phyloP scores from a whole-genome alignment of 2,113 vertebrate species.

The Cranoglanis bouderius region DNA sequence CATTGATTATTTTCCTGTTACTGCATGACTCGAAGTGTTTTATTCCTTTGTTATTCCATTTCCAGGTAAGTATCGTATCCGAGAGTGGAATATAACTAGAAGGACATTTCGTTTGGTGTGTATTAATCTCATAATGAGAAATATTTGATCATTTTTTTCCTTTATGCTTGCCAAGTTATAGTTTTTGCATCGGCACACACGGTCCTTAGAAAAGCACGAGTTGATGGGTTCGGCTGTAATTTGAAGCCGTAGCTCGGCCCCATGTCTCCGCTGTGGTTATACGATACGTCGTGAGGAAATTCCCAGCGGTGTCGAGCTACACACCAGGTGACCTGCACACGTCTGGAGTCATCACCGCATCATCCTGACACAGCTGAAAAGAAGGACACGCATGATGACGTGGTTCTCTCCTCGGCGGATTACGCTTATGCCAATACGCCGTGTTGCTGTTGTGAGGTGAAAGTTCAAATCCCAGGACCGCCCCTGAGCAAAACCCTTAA shows the following conservation, averaged over 20 bases:
- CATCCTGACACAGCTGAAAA: constrained; percentile 35
- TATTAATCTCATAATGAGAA: not conserved
- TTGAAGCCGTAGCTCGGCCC: not conserved
- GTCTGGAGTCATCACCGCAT: constrained; percentile 5
- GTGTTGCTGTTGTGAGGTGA: not conserved
- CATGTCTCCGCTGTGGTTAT: constrained; percentile 14
- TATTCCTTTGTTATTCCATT: not conserved
- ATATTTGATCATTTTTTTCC: too few relatives aligned
- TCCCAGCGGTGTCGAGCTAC: constrained; percentile 40
- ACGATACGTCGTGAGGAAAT: constrained; percentile 22
- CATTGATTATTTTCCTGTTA: not conserved
- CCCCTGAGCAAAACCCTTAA: not conserved
- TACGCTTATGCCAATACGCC: not conserved
- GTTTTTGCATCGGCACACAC: not conserved
- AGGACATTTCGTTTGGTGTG: not conserved
- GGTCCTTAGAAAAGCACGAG: not conserved
- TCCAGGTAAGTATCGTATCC: too few relatives aligned
- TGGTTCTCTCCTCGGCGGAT: not conserved
- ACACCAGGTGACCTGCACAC: constrained; percentile 21
- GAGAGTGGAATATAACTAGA: too few relatives aligned
- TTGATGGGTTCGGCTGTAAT: not conserved
- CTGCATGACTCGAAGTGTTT: not conserved
- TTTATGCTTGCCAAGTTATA: too few relatives aligned
- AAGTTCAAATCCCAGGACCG: not conserved
- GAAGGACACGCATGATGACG: not conserved